Evolutionary conservation across 2,888 invertebrate species (phyloP), one percentile per base, ranked within the genome.

Genomic region (Hemicrepidius hirtus): DNA sequence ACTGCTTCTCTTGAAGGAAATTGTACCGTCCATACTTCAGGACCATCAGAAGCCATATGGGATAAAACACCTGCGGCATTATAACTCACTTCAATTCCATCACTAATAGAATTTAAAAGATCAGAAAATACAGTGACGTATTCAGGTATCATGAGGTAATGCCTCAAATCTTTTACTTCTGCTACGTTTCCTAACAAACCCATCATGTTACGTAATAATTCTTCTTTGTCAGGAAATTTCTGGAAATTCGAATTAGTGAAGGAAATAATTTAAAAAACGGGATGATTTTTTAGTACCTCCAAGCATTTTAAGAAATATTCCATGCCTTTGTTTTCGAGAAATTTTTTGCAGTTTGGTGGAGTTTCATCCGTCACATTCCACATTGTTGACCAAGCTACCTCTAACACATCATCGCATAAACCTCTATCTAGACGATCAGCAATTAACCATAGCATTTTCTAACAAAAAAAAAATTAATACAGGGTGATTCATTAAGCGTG

Each of bases 321-420:
- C 95, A 99, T 95, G 77, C 99, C 99, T 46, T 92, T 90, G 74
- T 93, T 92, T 79, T 95, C 92, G 70, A 99, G 89, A 88, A 99
- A 99, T 81, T 95, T 90, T 85, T 93, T 91, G 88, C 98, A 98
- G 88, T 99, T 99, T 80, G 93, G 90, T 49, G 97, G 95, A 10
- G 98, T 98, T 88, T 99, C 98, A 86, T 99, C 98, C 35, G 95
- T 95, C 78, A 96, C 95, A 87, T 98, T 99, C 98, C 98, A 99
- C 95, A 99, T 95, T n/a, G 97, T 97, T 70, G 97, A 97, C 99
- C 99, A 99, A 3, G 98, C 97, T 13, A 97, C 97, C 87, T 98
- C 98, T 87, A 99, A 90, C 16, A 98, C 96, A 85, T 99, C 98
- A 85, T 99, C 98, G 84, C 97, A 97, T 44, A 94, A 88, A 69